Base-by-base conservation (phyloP, 2,888 invertebrate genomes). In the Stenotaenia linearis region DNA sequence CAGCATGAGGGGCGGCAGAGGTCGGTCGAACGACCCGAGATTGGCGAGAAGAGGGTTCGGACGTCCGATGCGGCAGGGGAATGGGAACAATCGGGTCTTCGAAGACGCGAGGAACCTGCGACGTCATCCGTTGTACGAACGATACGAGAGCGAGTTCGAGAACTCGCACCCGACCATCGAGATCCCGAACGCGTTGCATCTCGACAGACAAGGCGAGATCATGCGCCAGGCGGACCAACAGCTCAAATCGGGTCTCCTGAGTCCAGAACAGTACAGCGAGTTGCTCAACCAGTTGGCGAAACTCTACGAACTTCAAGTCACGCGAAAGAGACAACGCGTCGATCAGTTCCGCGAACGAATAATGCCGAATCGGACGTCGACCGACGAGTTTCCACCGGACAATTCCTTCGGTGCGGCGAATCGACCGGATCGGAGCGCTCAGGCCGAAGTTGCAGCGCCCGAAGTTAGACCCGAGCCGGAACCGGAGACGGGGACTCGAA, bases 151-250 rank as follows among this genome's bases (percentile, higher is more conserved):
- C 5, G 61, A 61, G 23, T 15, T 32, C n/a, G 61, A 56, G 28
- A 78, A 28, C 32, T 4, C 37, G 10, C 28, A 79, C 23, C 32
- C 37, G 9, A 78, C 77, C 30, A 15, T 50, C 10, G 35, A 77
- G 23, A 80, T 80, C 45, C 80, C 80, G 15, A 23, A 78, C 18
- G 79, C 79, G 12, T 61, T 80, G 15, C 61, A 77, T 77, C 45
- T 80, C 9, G 78, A 79, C 37, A 75, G 37, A 21, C 80, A 80
- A 35, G 77, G 77, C 18, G 79, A 80, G 74, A 93, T 94, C 80
- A 91, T 94, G 85, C 90, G 90, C 10, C 93, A 94, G 84, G 96
- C 95, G 0, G 93, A 94, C 80, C 92, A 93, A 83, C 91, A 93
- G 83, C 90, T 92, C 81, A 91, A 90, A 81, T 90, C 91, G 78